A percentile compares a stretch with the other conserved stretches of the same genome.
These are phyloP conservation scores for Bombus pyrosoma DNA, from an alignment of 1,140 invertebrate genomes.

Conservation along the genomic window DNA sequence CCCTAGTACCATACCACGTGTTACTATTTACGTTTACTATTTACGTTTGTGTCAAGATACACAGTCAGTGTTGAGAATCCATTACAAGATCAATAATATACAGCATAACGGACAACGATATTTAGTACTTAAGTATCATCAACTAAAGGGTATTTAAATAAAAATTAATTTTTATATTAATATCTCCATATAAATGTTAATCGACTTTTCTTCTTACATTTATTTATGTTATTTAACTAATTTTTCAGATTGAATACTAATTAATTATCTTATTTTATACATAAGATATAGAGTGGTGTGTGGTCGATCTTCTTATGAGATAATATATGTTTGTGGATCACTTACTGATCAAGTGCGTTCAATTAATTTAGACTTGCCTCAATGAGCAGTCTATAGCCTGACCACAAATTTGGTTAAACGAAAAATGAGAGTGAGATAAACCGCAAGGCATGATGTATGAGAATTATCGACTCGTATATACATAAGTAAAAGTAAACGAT, in stretches of 20 bases:
- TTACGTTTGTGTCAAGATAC: conserved; percentile 20
- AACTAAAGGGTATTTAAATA: not conserved
- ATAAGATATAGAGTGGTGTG: no score
- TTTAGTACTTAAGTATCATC: not conserved
- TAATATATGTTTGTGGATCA: not conserved
- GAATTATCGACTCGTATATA: not conserved
- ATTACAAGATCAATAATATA: not conserved
- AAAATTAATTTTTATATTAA: not conserved
- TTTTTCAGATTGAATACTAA: not conserved
- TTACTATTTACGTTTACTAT: conserved; percentile 45
- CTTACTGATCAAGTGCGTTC: not conserved
- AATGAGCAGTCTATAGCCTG: not conserved
- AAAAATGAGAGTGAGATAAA: conserved; percentile 8
- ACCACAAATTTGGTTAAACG: conserved; percentile 15
- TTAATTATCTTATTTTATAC: not conserved
- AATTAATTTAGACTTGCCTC: not conserved
- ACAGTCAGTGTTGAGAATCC: not conserved
- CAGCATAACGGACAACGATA: not conserved
- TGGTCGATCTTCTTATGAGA: not conserved
- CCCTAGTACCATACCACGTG: conserved; percentile 29
- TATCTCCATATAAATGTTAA: not conserved
- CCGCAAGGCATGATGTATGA: not conserved
- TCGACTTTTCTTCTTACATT: no score
- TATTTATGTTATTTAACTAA: not conserved
- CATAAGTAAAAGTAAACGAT: not conserved